Percentiles rank a stretch among this genome's conserved stretches.
Conservation (phyloP, 2,888 invertebrate species). For the Hypercompe scribonia region DNA sequence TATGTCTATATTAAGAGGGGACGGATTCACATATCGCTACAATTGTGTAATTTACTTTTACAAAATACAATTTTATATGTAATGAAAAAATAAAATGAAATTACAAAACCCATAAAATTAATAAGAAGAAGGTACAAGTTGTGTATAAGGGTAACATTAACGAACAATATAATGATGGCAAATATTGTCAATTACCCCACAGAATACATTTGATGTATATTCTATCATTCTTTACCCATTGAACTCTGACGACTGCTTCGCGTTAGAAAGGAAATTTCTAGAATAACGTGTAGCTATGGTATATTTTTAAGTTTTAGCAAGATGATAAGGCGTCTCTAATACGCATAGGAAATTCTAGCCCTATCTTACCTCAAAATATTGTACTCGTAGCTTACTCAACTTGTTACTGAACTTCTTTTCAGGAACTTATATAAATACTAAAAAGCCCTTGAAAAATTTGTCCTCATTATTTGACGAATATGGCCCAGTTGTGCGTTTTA, state of each 20-base stretch:
- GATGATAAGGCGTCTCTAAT: neutral
- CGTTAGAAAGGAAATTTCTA: neutral
- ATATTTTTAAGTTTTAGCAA: neutral
- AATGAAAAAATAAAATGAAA: too few relatives aligned
- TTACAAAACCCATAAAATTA: too few relatives aligned
- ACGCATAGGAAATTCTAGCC: neutral
- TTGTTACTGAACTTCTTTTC: conserved; percentile 21
- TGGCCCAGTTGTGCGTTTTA: conserved; percentile 89
- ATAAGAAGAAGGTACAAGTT: too few relatives aligned
- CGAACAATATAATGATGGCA: too few relatives aligned
- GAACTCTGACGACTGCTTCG: neutral
- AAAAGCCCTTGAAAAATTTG: conserved; percentile 67
- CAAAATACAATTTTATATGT: too few relatives aligned
- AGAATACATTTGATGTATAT: neutral
- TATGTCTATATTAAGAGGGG: too few relatives aligned
- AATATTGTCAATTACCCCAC: neutral
- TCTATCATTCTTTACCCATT: neutral
- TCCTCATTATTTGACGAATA: conserved; percentile 83
- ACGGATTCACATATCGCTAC: too few relatives aligned
- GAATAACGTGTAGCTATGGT: neutral
- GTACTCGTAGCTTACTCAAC: neutral
- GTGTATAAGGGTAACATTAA: too few relatives aligned
- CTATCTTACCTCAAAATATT: neutral
- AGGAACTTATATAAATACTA: conserved; percentile 68
- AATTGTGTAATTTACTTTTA: too few relatives aligned